These are phyloP conservation scores for Girardinus metallicus DNA, from an alignment of 2,797 vertebrate species.

Conservation along the genomic window DNA sequence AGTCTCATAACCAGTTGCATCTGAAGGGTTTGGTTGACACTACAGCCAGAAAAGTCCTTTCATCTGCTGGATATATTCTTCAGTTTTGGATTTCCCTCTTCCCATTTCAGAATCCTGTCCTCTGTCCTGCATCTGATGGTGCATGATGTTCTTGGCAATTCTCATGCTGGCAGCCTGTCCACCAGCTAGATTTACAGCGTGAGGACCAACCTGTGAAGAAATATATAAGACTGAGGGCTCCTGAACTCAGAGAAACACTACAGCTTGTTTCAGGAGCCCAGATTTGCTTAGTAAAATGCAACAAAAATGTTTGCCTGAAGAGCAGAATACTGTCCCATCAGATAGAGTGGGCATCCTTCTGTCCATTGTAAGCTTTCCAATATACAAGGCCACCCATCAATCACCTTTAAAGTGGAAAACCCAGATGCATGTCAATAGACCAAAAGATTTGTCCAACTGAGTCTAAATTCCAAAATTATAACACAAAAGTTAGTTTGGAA, in stretches of 20 bases:
- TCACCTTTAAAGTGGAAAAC: conserved; percentile 63
- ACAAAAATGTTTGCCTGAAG: conserved; percentile 61
- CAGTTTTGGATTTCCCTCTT: conserved; percentile 57
- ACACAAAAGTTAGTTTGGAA: background rate
- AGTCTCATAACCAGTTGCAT: background rate
- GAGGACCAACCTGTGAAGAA: conserved; percentile 79
- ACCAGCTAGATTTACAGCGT: conserved; percentile 84
- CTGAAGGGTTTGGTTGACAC: conserved; percentile 1
- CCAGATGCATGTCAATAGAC: background rate
- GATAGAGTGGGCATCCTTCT: conserved; percentile 78
- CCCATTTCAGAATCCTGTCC: conserved; percentile 8
- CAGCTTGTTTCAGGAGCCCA: background rate
- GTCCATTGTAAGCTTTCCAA: conserved; percentile 78
- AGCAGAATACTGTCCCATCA: conserved; percentile 84
- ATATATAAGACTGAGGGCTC: background rate
- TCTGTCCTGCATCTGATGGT: conserved; percentile 9
- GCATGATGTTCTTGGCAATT: conserved; percentile 76
- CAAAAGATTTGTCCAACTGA: background rate
- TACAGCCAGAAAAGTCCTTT: conserved; percentile 82
- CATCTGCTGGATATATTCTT: conserved; percentile 83
- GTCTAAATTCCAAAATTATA: background rate
- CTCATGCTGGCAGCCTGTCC: conserved; percentile 81
- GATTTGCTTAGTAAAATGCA: background rate
- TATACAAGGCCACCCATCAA: conserved; percentile 83
- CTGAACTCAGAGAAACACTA: background rate